These are phyloP conservation scores for Huso huso DNA, from an alignment of 2,797 vertebrate species.

Conservation along the genomic window DNA sequence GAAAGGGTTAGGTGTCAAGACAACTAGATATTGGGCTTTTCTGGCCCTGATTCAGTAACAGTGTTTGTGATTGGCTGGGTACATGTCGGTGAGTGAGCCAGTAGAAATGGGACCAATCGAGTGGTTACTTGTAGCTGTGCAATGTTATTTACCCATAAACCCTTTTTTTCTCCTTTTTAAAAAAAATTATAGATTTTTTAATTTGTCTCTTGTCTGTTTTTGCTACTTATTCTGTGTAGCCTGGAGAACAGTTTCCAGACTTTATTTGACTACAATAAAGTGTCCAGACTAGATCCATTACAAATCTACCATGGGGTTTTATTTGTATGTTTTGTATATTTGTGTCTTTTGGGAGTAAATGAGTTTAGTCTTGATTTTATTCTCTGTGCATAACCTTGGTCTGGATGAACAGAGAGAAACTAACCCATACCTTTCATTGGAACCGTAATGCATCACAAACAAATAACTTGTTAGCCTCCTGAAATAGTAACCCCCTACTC, in stretches of 20 bases:
- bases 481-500: no score
- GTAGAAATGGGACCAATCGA: conserved; percentile 1
- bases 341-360: background rate
- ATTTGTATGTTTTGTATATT: background rate
- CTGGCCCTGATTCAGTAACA: background rate
- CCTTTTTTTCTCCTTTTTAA: background rate
- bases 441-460: no score
- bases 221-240: background rate
- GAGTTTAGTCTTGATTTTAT: background rate
- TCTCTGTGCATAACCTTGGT: no score
- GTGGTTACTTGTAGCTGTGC: background rate
- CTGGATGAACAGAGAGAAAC: no score
- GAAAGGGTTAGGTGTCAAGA: no score
- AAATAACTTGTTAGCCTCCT: no score
- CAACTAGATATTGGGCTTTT: background rate
- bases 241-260: background rate
- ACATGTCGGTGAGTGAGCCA: background rate
- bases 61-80: background rate
- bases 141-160: background rate
- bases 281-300: background rate
- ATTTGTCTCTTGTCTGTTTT: background rate
- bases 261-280: background rate
- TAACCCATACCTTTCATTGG: no score
- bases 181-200: background rate
- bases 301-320: background rate